Evolutionary conservation across 2,113 vertebrate genomes (phyloP).

Genomic region (Bos javanicus): DNA sequence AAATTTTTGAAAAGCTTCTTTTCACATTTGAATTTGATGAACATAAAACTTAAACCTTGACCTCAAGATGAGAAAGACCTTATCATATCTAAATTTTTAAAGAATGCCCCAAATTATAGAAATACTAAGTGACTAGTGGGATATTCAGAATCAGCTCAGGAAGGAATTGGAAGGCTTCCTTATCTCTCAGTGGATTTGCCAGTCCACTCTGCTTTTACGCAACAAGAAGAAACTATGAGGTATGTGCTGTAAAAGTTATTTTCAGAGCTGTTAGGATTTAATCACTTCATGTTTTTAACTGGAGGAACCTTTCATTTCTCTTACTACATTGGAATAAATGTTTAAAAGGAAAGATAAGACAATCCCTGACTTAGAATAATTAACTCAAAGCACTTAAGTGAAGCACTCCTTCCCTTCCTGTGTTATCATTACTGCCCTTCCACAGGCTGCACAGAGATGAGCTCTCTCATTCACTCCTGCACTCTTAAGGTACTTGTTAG

Average conservation of each 20-base stretch:
- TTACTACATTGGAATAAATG: slow-evolving; percentile 14
- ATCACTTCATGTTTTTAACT: slow-evolving; percentile 55
- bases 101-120: not conserved
- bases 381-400: not conserved
- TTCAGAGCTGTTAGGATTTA: slow-evolving; percentile 61
- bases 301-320: slow-evolving; percentile 43
- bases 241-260: slow-evolving; percentile 58
- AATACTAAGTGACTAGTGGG: not conserved
- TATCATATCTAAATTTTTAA: not conserved
- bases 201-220: slow-evolving; percentile 8
- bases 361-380: not conserved
- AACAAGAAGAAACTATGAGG: slow-evolving; percentile 49
- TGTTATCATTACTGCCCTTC: not conserved
- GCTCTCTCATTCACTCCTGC: not conserved
- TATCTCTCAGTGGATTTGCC: not conserved
- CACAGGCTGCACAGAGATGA: not conserved
- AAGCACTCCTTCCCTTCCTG: not conserved
- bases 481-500: not conserved
- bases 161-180: not conserved
- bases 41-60: slow-evolving; percentile 25
- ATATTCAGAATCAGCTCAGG: not conserved
- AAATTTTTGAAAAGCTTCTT: slow-evolving; percentile 10
- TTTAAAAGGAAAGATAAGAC: slow-evolving; percentile 36
- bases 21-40: slow-evolving; percentile 18
- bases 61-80: slow-evolving; percentile 24